Base-by-base conservation (phyloP, 2,888 invertebrate species). In the Coelinius sp. region DNA sequence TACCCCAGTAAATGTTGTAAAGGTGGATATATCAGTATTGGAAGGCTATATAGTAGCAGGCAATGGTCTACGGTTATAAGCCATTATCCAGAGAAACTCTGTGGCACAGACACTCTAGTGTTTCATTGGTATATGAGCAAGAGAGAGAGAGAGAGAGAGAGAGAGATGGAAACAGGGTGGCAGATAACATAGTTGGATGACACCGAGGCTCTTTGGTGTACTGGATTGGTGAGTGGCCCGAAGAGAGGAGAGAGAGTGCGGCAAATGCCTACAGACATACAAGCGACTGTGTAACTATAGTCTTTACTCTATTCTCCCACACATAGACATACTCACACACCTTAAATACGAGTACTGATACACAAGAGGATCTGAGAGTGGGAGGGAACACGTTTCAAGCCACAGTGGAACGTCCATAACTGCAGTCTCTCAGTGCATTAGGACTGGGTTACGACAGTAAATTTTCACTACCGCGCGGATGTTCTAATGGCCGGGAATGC, bases 401-500 rank as follows among this genome's bases (percentile, higher is more conserved):
- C 44, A 46, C 44, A 79, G 80, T 80, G 80, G 78, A 82, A 81
- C 81, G 81, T 85, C 84, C 84, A 84, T 84, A 85, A 86, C 83
- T 81, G 81, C 81, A 80, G 78, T 76, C 79, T 78, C 76, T 78
- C 82, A 85, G 83, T 85, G 85, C 85, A 86, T 86, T 85, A 86
- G 85, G 85, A 86, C 84, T 83, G 84, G 85, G 85, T 85, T 86
- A 85, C 86, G 85, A 85, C 86, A 83, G 85, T 86, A 86, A 86
- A 86, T 86, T 86, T 86, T 86, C 86, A 86, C 86, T 86, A 85
- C 84, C 86, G 83, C 82, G 84, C 82, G 77, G 84, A 84, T 65
- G 85, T 85, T 86, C 85, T 86, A 86, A 86, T 85, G 84, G 86
- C 82, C 82, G 85, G 82, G 86, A 86, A 86, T 86, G 86, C 86